Percentiles rank a stretch among this genome's conserved stretches.
These are phyloP conservation scores for Brenthis daphne DNA, from an alignment of 2,888 invertebrate genomes.

Conservation along the genomic window DNA sequence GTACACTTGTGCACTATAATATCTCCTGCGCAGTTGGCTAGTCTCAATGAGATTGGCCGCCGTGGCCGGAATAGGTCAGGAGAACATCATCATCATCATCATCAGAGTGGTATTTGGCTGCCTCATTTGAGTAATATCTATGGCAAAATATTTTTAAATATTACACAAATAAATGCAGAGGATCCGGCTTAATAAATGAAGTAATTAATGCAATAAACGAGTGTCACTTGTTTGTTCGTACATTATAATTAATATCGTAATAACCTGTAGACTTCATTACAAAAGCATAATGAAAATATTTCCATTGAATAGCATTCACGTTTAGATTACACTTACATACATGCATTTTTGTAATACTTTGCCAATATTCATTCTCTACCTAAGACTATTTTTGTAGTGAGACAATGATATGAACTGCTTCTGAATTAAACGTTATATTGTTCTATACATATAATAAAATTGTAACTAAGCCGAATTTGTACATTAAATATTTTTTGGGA, in stretches of 20 bases:
- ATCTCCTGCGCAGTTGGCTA: too few species aligned
- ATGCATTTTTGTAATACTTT: neutral
- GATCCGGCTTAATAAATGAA: neutral
- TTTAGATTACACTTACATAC: slow-evolving; percentile 6
- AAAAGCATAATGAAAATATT: slow-evolving; percentile 16
- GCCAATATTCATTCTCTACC: neutral
- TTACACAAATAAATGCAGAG: slow-evolving; percentile 3
- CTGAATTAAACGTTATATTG: too few species aligned
- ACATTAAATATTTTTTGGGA: too few species aligned
- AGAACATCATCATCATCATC: too few species aligned
- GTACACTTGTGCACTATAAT: too few species aligned
- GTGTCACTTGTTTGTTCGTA: slow-evolving; percentile 10
- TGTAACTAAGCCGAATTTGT: too few species aligned
- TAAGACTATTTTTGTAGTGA: too few species aligned
- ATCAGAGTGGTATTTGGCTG: neutral
- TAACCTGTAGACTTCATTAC: slow-evolving; percentile 13
- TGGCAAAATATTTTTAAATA: neutral
- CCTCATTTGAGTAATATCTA: neutral
- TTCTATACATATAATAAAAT: too few species aligned
- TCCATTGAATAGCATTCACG: slow-evolving; percentile 8
- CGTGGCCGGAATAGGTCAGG: too few species aligned
- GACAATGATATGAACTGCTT: too few species aligned
- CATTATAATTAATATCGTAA: neutral
- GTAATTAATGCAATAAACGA: slow-evolving; percentile 1
- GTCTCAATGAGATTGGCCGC: too few species aligned